These are phyloP conservation scores for Parasteatoda tepidariorum DNA, from an alignment of 1,140 invertebrate genomes.

Conservation along the genomic window DNA sequence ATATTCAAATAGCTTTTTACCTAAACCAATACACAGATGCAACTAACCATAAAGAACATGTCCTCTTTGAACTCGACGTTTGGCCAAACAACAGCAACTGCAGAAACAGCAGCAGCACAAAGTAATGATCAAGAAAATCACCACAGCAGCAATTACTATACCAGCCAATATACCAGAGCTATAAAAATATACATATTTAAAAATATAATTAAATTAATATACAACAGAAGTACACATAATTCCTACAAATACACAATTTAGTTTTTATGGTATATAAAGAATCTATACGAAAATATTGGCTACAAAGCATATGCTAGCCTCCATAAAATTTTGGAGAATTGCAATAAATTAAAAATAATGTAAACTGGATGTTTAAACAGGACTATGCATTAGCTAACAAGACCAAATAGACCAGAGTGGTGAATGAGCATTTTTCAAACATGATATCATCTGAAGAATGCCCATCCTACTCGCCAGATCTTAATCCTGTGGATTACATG, in stretches of 20 bases:
- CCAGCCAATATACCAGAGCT: slow-evolving; percentile 36
- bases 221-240: not conserved
- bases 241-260: not conserved
- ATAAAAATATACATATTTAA: not conserved
- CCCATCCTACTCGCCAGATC: no score
- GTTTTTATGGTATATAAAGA: not conserved
- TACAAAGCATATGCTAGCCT: no score
- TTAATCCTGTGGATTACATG: no score
- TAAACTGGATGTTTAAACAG: no score
- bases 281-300: no score
- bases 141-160: slow-evolving; percentile 4
- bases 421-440: no score
- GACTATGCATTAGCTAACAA: no score
- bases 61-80: slow-evolving; percentile 42
- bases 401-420: no score
- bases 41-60: slow-evolving; percentile 57
- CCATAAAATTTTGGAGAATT: no score
- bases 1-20: not conserved
- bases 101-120: slow-evolving; percentile 55
- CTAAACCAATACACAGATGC: not conserved
- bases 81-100: slow-evolving; percentile 53
- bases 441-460: no score
- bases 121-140: slow-evolving; percentile 29
- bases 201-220: not conserved
- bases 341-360: no score